Evolutionary conservation across 2,888 invertebrate genomes (phyloP).

Genomic region (Lasioglossum oenotherae): DNA sequence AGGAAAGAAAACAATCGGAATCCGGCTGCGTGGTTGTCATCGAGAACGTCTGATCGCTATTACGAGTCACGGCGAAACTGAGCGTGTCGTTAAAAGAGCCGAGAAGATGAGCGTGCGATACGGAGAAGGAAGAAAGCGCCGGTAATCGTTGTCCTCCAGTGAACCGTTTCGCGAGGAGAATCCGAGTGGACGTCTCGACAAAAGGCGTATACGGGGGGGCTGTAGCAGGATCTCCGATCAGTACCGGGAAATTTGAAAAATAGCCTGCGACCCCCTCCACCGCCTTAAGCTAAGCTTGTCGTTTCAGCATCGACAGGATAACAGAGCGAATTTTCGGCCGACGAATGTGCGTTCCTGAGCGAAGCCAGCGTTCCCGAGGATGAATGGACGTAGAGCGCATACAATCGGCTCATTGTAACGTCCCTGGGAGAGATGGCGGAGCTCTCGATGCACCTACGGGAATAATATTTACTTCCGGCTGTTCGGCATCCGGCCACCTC

Average conservation of each 20-base stretch:
- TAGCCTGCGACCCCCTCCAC: conserved; percentile 36
- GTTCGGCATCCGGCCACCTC: conserved; percentile 55
- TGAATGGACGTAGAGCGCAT: conserved; percentile 63
- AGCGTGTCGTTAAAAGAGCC: conserved; percentile 61
- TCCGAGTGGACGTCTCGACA: conserved; percentile 68
- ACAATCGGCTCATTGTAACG: conserved; percentile 79
- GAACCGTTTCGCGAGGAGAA: conserved; percentile 67
- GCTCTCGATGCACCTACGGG: conserved; percentile 65
- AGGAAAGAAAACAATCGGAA: conserved; percentile 35
- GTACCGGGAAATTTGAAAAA: conserved; percentile 70
- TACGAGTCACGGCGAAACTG: conserved; percentile 57
- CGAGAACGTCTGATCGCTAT: conserved; percentile 54
- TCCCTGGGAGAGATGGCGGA: conserved; percentile 52
- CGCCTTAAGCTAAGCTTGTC: conserved; percentile 4
- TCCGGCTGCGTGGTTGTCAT: conserved; percentile 50
- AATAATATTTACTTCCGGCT: conserved; percentile 81
- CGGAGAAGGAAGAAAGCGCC: conserved; percentile 48
- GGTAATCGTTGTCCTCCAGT: conserved; percentile 61
- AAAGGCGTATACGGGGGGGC: conserved; percentile 43
- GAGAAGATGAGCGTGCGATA: conserved; percentile 68
- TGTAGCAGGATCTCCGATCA: conserved; percentile 8
- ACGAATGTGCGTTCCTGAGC: background rate
- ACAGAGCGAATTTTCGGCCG: conserved; percentile 56
- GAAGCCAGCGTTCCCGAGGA: conserved; percentile 30
- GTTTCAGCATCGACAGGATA: conserved; percentile 45